These are phyloP conservation scores for Metalampra italica DNA, from an alignment of 2,888 invertebrate genomes.

Conservation along the genomic window DNA sequence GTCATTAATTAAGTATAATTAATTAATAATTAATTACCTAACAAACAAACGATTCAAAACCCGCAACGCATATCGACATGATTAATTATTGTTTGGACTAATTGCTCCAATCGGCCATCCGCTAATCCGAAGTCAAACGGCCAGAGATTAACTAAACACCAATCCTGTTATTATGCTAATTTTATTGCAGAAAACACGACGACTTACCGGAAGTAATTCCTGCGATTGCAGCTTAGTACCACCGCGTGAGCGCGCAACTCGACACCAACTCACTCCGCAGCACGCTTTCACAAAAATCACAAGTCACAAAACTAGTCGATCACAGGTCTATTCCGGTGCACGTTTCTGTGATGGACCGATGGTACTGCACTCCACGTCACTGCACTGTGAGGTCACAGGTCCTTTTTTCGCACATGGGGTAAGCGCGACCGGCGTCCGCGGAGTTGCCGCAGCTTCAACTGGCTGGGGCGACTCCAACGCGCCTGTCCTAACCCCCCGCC, in stretches of 20 bases:
- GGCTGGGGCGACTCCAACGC: slow-evolving; percentile 74
- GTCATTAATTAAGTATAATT: background rate
- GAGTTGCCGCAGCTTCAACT: slow-evolving; percentile 66
- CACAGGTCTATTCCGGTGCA: slow-evolving; percentile 46
- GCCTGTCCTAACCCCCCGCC: slow-evolving; percentile 60
- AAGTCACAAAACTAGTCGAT: slow-evolving; percentile 53
- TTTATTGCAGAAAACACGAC: slow-evolving; percentile 41
- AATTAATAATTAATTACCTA: background rate
- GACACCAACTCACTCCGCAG: slow-evolving; percentile 44
- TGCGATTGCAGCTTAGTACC: slow-evolving; percentile 36
- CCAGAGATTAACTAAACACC: slow-evolving; percentile 2
- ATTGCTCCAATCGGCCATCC: background rate
- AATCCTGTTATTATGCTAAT: slow-evolving; percentile 43
- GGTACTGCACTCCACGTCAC: slow-evolving; percentile 53
- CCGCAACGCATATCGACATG: slow-evolving; percentile 2
- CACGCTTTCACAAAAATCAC: slow-evolving; percentile 47
- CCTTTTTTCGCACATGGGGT: slow-evolving; percentile 26
- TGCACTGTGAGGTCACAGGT: slow-evolving; percentile 45
- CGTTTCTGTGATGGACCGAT: slow-evolving; percentile 33
- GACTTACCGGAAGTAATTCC: slow-evolving; percentile 53
- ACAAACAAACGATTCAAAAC: background rate
- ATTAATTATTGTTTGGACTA: slow-evolving; percentile 1
- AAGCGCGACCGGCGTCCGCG: slow-evolving; percentile 46
- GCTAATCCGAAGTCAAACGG: background rate
- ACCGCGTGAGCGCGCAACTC: slow-evolving; percentile 35